These are phyloP conservation scores for Yponomeuta sedellus DNA, from an alignment of 2,888 invertebrate genomes.

Conservation along the genomic window DNA sequence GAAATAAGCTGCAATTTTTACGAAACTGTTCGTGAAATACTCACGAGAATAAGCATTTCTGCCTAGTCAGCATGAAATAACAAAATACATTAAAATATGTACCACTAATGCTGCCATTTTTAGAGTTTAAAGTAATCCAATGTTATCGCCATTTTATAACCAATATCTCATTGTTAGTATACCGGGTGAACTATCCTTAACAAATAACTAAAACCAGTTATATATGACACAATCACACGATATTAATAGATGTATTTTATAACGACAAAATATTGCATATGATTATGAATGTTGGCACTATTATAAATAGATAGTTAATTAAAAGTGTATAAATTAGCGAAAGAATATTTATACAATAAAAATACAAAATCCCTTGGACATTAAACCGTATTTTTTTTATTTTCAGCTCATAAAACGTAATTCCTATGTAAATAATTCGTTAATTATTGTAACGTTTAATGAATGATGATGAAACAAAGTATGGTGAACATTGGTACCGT, in stretches of 20 bases:
- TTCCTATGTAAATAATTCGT: slow-evolving; percentile 68
- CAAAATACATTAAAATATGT: slow-evolving; percentile 4
- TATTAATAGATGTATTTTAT: slow-evolving; percentile 9
- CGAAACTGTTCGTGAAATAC: slow-evolving; percentile 15
- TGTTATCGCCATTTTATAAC: slow-evolving; percentile 17
- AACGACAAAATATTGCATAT: slow-evolving; percentile 26
- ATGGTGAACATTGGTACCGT: slow-evolving; percentile 30
- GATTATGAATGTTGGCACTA: slow-evolving; percentile 56
- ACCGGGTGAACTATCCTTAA: slow-evolving; percentile 1
- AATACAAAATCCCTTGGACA: slow-evolving; percentile 3
- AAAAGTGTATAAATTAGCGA: slow-evolving; percentile 53
- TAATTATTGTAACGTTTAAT: slow-evolving; percentile 24
- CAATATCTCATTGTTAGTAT: slow-evolving; percentile 14
- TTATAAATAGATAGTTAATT: slow-evolving; percentile 55
- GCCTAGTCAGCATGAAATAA: slow-evolving; percentile 25
- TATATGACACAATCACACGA: slow-evolving; percentile 8
- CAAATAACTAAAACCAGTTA: slow-evolving; percentile 7
- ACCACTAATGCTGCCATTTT: slow-evolving; percentile 28
- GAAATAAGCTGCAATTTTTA: not conserved
- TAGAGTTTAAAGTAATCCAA: slow-evolving; percentile 10
- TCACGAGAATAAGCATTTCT: slow-evolving; percentile 19
- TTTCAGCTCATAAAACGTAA: slow-evolving; percentile 27
- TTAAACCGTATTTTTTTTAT: slow-evolving; percentile 25
- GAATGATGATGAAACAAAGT: slow-evolving; percentile 17
- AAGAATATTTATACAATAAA: slow-evolving; percentile 33